Evolutionary conservation across 2,888 invertebrate species (phyloP).

Genomic region (Zootermopsis nevadensis): DNA sequence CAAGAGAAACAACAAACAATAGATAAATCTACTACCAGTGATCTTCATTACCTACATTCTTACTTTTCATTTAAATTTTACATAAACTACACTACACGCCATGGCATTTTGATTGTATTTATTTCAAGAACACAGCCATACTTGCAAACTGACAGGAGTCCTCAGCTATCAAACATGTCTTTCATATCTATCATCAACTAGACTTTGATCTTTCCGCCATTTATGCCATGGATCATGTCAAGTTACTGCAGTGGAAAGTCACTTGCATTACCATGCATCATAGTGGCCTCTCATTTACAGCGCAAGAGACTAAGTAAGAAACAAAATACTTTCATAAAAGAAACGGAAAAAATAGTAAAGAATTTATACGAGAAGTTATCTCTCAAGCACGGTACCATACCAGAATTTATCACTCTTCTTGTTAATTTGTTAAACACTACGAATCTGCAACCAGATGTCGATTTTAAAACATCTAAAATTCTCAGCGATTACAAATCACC

Average conservation of each 20-base stretch:
- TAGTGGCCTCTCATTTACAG: slow-evolving; percentile 38
- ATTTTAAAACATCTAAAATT: slow-evolving; percentile 27
- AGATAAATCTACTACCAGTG: not conserved
- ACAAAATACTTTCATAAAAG: slow-evolving; percentile 24
- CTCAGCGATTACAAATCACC: slow-evolving; percentile 13
- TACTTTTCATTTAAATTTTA: not conserved
- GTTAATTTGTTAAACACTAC: slow-evolving; percentile 35
- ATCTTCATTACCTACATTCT: not conserved
- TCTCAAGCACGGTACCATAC: slow-evolving; percentile 27
- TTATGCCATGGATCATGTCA: slow-evolving; percentile 37
- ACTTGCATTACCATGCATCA: slow-evolving; percentile 19
- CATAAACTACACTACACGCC: not conserved
- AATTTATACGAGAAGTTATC: slow-evolving; percentile 26
- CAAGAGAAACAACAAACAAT: not conserved
- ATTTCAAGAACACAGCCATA: slow-evolving; percentile 35
- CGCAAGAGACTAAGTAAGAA: slow-evolving; percentile 19
- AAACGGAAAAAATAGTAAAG: slow-evolving; percentile 18
- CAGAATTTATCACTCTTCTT: slow-evolving; percentile 46
- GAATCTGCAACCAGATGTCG: slow-evolving; percentile 28
- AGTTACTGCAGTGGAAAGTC: slow-evolving; percentile 27
- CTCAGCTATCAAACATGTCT: slow-evolving; percentile 27
- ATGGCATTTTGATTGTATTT: slow-evolving; percentile 37
- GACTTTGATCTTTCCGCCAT: not conserved
- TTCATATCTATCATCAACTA: not conserved
- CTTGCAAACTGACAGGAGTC: slow-evolving; percentile 35